Conservation (phyloP, 1,140 invertebrate species). For the Pissodes strobi region DNA sequence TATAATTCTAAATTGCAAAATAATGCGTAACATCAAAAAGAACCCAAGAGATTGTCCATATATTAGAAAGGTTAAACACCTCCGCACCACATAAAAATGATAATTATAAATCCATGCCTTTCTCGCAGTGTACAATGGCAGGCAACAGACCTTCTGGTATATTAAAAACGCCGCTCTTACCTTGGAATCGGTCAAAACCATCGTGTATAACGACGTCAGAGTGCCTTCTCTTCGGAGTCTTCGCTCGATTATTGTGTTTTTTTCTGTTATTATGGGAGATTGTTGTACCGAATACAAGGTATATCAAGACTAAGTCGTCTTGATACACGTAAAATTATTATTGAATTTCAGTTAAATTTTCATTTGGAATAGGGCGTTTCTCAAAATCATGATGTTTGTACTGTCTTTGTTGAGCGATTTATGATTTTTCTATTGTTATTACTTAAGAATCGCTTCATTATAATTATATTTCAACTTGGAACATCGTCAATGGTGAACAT, state of each 20-base stretch:
- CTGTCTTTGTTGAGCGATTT: no score
- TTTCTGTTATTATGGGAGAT: slow-evolving; percentile 14
- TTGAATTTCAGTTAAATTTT: no score
- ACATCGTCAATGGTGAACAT: no score
- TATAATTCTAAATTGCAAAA: no score
- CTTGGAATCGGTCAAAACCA: slow-evolving; percentile 28
- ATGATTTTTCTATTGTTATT: no score
- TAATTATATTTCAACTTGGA: no score
- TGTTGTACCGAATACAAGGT: slow-evolving; percentile 7
- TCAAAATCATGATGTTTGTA: no score
- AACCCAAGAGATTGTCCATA: slow-evolving; percentile 6
- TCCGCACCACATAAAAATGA: slow-evolving; percentile 1
- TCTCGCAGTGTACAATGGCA: slow-evolving; percentile 11
- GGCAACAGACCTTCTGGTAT: slow-evolving; percentile 17
- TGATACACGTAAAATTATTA: no score
- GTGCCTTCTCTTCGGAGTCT: slow-evolving; percentile 25
- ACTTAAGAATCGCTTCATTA: no score
- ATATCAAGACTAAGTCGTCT: not conserved
- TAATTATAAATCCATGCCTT: slow-evolving; percentile 1
- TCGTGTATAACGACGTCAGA: slow-evolving; percentile 12
- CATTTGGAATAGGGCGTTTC: no score
- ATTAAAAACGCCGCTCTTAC: slow-evolving; percentile 20
- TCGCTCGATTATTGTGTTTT: slow-evolving; percentile 7
- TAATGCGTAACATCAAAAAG: not conserved
- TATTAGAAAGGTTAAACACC: slow-evolving; percentile 16